Percentiles rank a stretch among this genome's conserved stretches.
Conservation (phyloP, 1,140 invertebrate genomes). For the Penaeus vannamei region DNA sequence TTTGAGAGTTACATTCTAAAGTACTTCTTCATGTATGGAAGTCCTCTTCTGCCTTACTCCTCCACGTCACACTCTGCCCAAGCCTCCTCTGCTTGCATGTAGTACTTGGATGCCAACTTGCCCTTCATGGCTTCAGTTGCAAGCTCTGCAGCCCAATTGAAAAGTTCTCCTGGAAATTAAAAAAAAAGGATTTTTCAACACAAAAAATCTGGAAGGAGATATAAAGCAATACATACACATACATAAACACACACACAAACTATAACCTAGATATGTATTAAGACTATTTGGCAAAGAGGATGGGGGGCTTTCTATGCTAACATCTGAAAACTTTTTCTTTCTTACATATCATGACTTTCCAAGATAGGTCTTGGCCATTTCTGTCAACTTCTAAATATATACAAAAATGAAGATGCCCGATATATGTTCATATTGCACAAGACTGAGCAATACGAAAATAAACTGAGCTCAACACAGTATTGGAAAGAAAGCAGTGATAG, state of each 20-base stretch:
- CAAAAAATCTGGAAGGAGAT: not conserved
- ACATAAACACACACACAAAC: not conserved
- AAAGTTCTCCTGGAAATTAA: constrained; percentile 71
- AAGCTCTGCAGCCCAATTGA: constrained; percentile 75
- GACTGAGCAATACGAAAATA: too few relatives aligned
- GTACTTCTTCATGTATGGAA: not conserved
- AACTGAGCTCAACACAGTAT: too few relatives aligned
- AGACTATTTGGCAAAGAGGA: too few relatives aligned
- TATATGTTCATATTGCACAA: too few relatives aligned
- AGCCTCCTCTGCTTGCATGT: constrained; percentile 75
- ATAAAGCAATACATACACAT: not conserved
- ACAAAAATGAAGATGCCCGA: not conserved
- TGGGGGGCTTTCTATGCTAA: too few relatives aligned
- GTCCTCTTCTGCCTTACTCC: not conserved
- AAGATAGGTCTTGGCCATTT: not conserved
- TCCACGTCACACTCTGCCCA: constrained; percentile 68
- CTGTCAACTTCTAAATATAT: too few relatives aligned
- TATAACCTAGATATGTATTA: not conserved
- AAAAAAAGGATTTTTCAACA: not conserved
- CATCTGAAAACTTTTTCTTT: too few relatives aligned
- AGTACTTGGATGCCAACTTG: constrained; percentile 76
- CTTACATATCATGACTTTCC: too few relatives aligned
- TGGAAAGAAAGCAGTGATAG: too few relatives aligned
- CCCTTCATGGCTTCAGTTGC: constrained; percentile 77
- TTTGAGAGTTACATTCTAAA: not conserved